phyloP scores from a whole-genome alignment of 2,797 vertebrate species.

The Tauraco hartlaubi region DNA sequence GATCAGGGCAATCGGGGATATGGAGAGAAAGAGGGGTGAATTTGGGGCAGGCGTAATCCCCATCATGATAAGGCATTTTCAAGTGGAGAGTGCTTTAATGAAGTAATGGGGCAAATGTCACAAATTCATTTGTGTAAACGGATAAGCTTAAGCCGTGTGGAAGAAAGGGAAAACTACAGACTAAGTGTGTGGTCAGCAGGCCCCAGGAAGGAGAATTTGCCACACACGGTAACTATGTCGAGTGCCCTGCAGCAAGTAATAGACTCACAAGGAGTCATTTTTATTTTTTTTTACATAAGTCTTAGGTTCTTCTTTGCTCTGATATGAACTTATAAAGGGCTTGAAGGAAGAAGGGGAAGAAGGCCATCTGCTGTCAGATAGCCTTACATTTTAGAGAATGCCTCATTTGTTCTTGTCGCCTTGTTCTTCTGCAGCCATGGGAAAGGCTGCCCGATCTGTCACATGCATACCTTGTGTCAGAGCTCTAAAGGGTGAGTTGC shows the following conservation, averaged over 20 bases:
- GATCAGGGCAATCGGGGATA: accelerated
- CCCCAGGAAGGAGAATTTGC: background rate
- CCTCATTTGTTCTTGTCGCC: background rate
- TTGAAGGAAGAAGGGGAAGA: background rate
- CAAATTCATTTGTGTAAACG: background rate
- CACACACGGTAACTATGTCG: background rate
- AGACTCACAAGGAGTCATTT: background rate
- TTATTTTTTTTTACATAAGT: background rate
- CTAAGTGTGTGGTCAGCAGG: accelerated
- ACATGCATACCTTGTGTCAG: background rate
- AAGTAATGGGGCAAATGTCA: background rate
- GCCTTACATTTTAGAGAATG: background rate
- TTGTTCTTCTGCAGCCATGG: background rate
- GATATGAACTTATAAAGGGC: background rate
- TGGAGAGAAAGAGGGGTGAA: background rate
- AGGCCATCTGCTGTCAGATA: background rate
- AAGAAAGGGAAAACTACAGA: background rate
- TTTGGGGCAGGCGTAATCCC: background rate
- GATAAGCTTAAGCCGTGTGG: background rate
- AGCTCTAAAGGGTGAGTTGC: background rate
- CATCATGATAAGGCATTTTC: background rate
- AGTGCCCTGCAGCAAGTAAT: background rate
- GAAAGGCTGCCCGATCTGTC: background rate
- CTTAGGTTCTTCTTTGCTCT: background rate
- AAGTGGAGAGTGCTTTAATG: background rate